Base-by-base conservation (phyloP, 2,888 invertebrate genomes). In the Andrena bucephala region DNA sequence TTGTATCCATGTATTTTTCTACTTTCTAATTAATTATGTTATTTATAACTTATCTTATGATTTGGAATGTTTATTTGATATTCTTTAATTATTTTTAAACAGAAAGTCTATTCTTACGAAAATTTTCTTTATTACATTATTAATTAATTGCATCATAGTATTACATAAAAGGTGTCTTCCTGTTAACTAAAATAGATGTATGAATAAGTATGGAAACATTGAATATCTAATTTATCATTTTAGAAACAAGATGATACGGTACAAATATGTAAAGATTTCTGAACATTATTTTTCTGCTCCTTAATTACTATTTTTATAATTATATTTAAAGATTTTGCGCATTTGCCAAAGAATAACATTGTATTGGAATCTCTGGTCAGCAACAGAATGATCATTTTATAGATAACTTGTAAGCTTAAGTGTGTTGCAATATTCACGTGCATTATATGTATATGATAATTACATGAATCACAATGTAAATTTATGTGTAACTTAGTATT, bases 221-320 rank as follows among this genome's bases (percentile, higher is more conserved):
- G 52, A 59, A 42, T 50, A 8, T 67, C 31, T 36, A 72, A 27
- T 48, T 24, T 62, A 24, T 72, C 10, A 10, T 71, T 59, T 27
- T 70, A 68, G 52, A 42, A 8, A 29, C 6, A 36, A 48, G 8
- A 31, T 31, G 59, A 54, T 29, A 73, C 4, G 57, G 71, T 78
- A 78, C 78, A 81, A 78, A 72, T 67, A 33, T 50, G 10, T 13
- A 36, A 42, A 57, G 2, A 36, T 63, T 70, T 24, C 74, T 71
- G 3, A 16, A 1, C 13, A 7, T 16, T 54, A 50, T 20, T 71
- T 48, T 62, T 52, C 5, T 27, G 29, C 16, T 68, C 48, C 13
- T 63, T 36, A 48, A 6, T 42, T 27, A 36, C 31, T 77, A 80
- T 80, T 77, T 72, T 81, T 65, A 4, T 81, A 68, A 67, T 27